Evolutionary conservation across 1,140 invertebrate species (phyloP).

Genomic region (Centruroides vittatus): DNA sequence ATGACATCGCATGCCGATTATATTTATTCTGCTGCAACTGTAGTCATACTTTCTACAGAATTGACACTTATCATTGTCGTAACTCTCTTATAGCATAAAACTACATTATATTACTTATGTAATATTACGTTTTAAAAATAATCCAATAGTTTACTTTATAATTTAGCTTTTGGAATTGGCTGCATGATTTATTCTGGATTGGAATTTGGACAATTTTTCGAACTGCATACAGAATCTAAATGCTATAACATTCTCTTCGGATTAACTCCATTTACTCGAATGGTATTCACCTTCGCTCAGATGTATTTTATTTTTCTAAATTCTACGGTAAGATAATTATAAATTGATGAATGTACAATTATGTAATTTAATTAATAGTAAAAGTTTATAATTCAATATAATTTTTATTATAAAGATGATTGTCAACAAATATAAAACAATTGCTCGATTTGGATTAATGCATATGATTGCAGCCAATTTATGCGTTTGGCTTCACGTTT

Average conservation of each 20-base stretch:
- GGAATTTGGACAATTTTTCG: slow-evolving; percentile 85
- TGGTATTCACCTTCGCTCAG: slow-evolving; percentile 87
- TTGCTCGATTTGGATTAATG: slow-evolving; percentile 79
- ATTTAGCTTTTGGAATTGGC: slow-evolving; percentile 70
- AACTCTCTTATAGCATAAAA: no score
- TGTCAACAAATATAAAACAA: slow-evolving; percentile 39
- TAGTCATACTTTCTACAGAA: not conserved
- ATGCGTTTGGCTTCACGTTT: slow-evolving; percentile 84
- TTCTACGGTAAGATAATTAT: slow-evolving; percentile 31
- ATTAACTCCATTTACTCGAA: slow-evolving; percentile 66
- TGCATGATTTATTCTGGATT: slow-evolving; percentile 88
- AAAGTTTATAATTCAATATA: no score
- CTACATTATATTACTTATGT: no score
- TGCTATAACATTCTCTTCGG: slow-evolving; percentile 75
- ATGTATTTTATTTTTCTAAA: slow-evolving; percentile 94
- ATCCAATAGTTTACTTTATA: not conserved
- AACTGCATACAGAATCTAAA: slow-evolving; percentile 64
- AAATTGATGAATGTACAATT: no score
- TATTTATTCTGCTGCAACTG: not conserved
- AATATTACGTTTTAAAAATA: not conserved
- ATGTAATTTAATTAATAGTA: no score
- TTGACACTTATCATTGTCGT: not conserved
- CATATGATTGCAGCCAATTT: slow-evolving; percentile 94
- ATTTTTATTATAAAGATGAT: slow-evolving; percentile 33
- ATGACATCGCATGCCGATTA: not conserved